Evolutionary conservation across 2,113 vertebrate genomes (phyloP).

Genomic region (Carassius auratus): DNA sequence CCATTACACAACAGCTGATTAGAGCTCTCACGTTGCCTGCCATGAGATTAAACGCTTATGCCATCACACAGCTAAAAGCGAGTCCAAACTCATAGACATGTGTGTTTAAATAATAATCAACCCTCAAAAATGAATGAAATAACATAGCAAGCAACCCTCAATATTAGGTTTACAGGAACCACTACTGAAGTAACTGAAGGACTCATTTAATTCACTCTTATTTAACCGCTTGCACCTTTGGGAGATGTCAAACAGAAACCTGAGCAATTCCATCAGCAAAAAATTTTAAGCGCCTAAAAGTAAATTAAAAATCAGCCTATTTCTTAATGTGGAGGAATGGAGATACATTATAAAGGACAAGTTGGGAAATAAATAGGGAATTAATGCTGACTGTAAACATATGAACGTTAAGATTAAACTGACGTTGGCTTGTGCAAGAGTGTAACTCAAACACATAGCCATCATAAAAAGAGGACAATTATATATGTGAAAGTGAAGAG

Average conservation of each 20-base stretch:
- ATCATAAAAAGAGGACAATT: background rate
- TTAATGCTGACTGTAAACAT: background rate
- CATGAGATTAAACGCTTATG: conserved; percentile 29
- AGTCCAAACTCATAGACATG: background rate
- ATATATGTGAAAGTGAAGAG: conserved; percentile 35
- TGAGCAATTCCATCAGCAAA: background rate
- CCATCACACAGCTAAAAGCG: background rate
- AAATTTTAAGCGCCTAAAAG: background rate
- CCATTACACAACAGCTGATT: conserved; percentile 37
- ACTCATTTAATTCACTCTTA: background rate
- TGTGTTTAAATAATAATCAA: background rate
- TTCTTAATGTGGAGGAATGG: background rate
- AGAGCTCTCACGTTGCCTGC: conserved; percentile 34
- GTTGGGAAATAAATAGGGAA: background rate
- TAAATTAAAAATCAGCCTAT: background rate
- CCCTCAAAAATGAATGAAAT: background rate
- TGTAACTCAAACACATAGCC: background rate
- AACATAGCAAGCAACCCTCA: background rate
- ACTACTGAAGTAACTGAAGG: background rate
- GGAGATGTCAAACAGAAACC: background rate
- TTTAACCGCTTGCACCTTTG: background rate
- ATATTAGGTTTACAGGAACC: background rate
- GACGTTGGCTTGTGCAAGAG: background rate
- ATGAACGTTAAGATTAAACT: background rate
- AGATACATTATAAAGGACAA: background rate